A percentile compares a stretch with the other conserved stretches of the same genome.
Conservation (phyloP, 2,797 vertebrate genomes). For the Tokudaia muenninki region DNA sequence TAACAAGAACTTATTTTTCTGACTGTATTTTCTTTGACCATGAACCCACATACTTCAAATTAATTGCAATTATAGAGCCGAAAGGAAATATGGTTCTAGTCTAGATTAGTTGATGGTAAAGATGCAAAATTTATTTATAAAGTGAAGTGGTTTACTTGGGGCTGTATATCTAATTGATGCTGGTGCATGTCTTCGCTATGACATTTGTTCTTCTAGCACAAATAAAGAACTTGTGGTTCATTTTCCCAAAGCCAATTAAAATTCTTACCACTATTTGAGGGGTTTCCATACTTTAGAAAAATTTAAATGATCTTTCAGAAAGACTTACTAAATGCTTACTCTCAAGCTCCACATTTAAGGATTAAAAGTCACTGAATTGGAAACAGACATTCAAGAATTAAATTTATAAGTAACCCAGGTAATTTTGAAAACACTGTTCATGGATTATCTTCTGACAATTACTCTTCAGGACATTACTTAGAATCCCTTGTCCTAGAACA, state of each 20-base stretch:
- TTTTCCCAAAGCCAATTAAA: constrained; percentile 35
- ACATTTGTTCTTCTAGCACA: constrained; percentile 7
- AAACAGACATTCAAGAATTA: background rate
- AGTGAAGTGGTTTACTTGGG: constrained; percentile 24
- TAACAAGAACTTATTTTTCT: constrained; percentile 13
- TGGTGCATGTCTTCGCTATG: constrained; percentile 7
- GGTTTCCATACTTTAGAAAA: constrained; percentile 5
- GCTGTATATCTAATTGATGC: background rate
- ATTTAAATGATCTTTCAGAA: background rate
- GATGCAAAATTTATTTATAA: constrained; percentile 9
- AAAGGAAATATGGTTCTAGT: background rate
- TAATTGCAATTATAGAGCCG: background rate
- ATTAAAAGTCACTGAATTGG: background rate
- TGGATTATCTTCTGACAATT: background rate
- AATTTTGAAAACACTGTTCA: background rate
- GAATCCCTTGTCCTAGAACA: background rate
- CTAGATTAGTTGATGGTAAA: constrained; percentile 35
- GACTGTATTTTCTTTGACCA: background rate
- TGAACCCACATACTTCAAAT: background rate
- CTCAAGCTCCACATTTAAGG: constrained; percentile 14
- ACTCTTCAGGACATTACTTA: background rate
- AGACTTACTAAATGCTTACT: background rate
- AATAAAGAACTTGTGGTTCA: background rate
- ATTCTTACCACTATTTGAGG: constrained; percentile 32
- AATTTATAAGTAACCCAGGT: background rate